phyloP scores from a whole-genome alignment of 2,797 vertebrate genomes.

The Ptychadena robeensis region DNA sequence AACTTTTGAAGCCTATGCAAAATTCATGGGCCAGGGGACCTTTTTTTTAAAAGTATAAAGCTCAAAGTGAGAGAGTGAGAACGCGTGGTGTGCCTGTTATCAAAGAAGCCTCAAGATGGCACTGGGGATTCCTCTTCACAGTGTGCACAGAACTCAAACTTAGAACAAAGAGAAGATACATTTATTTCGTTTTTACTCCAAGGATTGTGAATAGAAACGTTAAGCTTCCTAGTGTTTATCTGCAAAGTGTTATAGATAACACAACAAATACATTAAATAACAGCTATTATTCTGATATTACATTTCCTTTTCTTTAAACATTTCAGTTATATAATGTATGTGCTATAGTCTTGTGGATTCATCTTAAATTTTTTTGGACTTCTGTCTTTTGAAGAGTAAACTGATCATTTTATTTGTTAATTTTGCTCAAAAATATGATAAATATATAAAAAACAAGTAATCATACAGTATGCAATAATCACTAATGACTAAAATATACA shows the following conservation, averaged over 20 bases:
- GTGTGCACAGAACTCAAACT: background rate
- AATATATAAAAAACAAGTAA: no score
- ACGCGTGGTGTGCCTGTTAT: constrained; percentile 23
- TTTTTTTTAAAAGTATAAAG: constrained; percentile 4
- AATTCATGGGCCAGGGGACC: background rate
- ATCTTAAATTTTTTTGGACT: no score
- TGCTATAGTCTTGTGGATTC: no score
- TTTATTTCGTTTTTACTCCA: constrained; percentile 19
- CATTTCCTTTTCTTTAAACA: no score
- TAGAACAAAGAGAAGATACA: constrained; percentile 24
- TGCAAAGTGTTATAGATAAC: background rate
- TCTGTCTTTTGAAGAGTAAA: no score
- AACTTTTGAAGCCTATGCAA: background rate
- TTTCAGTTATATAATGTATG: no score
- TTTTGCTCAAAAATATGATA: no score
- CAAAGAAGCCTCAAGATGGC: constrained; percentile 56
- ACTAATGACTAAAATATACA: no score
- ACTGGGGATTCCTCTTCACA: constrained; percentile 44
- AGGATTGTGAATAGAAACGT: background rate
- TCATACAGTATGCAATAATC: no score
- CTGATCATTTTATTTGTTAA: no score
- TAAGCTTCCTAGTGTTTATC: background rate
- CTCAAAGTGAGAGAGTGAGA: constrained; percentile 33
- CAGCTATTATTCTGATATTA: no score
- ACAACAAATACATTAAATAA: background rate